phyloP scores from a whole-genome alignment of 2,888 invertebrate species.

The Eilema sororculum region DNA sequence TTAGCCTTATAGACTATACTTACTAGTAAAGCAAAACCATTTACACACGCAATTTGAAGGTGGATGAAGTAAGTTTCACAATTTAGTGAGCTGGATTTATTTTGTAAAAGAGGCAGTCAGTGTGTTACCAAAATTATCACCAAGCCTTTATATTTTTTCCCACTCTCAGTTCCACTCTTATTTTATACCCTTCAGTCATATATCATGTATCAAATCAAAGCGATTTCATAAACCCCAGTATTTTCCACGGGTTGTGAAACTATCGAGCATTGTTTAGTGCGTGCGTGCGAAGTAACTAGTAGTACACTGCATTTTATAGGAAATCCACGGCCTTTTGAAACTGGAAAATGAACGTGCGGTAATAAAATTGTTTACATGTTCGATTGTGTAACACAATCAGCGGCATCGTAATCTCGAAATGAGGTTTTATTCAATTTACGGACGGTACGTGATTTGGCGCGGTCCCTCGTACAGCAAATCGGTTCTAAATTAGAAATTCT shows the following conservation, averaged over 20 bases:
- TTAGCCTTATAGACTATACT: no score
- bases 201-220: no score
- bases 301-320: constrained; percentile 24
- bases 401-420: constrained; percentile 70
- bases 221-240: no score
- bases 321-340: constrained; percentile 49
- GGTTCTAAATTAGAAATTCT: constrained; percentile 63
- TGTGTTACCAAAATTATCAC: background rate
- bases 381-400: constrained; percentile 69
- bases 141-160: background rate
- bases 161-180: background rate
- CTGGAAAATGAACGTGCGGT: constrained; percentile 51
- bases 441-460: constrained; percentile 77
- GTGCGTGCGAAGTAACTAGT: no score
- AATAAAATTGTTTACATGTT: constrained; percentile 72
- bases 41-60: background rate
- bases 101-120: background rate
- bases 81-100: background rate
- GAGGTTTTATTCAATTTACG: constrained; percentile 77
- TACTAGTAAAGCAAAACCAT: background rate
- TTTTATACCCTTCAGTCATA: background rate
- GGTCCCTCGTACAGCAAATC: constrained; percentile 55
- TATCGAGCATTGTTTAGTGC: no score
- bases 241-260: no score
- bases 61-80: background rate